Evolutionary conservation across 53 echinoderm and acorn worm genomes (phyloP).

Genomic region (Temnopleurus reevesii): DNA sequence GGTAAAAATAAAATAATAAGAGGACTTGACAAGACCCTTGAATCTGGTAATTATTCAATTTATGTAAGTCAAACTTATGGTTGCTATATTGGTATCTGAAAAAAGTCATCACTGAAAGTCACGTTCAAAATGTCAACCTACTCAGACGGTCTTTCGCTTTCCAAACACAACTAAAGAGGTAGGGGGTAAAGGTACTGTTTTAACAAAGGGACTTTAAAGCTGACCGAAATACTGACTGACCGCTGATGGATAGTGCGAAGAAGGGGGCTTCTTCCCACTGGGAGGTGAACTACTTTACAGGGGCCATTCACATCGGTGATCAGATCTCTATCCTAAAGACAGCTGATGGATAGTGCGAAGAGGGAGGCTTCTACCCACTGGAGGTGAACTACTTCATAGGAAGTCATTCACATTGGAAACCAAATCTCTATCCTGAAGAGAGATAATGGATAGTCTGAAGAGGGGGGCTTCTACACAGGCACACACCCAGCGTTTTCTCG

Average conservation of each 20-base stretch:
- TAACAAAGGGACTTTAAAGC: background rate
- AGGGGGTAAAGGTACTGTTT: background rate
- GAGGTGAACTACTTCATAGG: background rate
- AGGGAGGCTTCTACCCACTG: background rate
- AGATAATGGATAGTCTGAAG: no score
- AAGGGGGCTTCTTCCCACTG: background rate
- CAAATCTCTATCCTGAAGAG: no score
- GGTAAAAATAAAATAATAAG: no score
- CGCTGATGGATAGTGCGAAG: background rate
- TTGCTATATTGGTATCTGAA: no score
- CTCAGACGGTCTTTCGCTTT: background rate
- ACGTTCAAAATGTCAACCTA: background rate
- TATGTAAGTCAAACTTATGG: no score
- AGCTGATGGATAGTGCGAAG: background rate
- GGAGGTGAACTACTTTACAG: constrained; percentile 1
- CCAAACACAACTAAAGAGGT: background rate
- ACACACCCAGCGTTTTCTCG: no score
- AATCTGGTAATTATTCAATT: no score
- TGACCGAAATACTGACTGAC: background rate
- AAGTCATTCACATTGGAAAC: background rate
- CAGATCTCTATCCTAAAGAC: no score
- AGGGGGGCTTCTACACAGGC: no score
- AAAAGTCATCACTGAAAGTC: background rate
- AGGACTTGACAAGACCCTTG: no score
- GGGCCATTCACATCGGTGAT: background rate